Evolutionary conservation across 1,140 invertebrate genomes (phyloP).

Genomic region (Bombus turneri): DNA sequence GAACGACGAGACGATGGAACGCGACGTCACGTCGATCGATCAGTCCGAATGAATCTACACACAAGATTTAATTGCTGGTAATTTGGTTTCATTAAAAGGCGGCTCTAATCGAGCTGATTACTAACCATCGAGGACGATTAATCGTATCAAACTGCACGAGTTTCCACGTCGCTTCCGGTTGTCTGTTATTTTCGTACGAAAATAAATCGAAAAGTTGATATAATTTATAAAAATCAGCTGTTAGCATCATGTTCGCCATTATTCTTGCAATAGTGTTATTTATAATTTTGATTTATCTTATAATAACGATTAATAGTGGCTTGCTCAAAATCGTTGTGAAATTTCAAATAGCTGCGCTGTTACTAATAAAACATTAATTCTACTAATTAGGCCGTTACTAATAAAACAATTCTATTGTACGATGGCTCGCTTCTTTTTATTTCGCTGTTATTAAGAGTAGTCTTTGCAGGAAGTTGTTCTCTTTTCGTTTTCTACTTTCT

Average conservation of each 20-base stretch:
- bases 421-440: neutral
- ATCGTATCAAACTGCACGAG: neutral
- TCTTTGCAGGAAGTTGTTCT: no score
- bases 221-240: neutral
- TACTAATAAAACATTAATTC: neutral
- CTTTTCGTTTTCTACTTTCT: no score
- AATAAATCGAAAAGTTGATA: neutral
- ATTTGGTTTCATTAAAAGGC: slow-evolving; percentile 58
- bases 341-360: neutral
- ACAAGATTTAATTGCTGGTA: slow-evolving; percentile 59
- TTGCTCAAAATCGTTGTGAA: neutral
- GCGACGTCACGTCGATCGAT: neutral
- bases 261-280: neutral
- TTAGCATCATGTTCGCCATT: neutral
- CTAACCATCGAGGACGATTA: slow-evolving; percentile 24
- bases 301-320: neutral
- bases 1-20: slow-evolving; percentile 35
- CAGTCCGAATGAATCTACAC: slow-evolving; percentile 1
- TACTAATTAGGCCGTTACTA: neutral
- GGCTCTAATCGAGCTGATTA: slow-evolving; percentile 54
- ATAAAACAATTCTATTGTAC: neutral
- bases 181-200: neutral
- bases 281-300: neutral
- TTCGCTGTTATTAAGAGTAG: neutral
- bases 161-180: slow-evolving; percentile 6